Conservation (phyloP, 2,888 invertebrate genomes). For the Leucoma salicis region DNA sequence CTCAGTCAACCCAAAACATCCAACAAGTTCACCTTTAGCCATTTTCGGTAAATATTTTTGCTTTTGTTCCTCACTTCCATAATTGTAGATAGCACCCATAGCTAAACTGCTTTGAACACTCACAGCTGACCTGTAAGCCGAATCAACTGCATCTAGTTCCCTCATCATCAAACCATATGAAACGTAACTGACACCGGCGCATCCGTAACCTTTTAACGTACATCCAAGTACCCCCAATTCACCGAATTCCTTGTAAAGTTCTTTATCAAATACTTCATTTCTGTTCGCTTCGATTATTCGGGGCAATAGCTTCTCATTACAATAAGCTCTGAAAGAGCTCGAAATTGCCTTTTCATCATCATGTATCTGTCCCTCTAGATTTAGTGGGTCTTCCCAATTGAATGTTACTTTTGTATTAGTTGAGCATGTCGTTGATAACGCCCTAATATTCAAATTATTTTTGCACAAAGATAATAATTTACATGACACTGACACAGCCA, state of each 20-base stretch:
- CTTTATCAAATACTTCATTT: slow-evolving; percentile 93
- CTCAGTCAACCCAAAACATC: slow-evolving; percentile 98
- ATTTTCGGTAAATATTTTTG: slow-evolving; percentile 92
- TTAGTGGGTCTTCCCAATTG: slow-evolving; percentile 95
- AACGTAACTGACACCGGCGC: slow-evolving; percentile 95
- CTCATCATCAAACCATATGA: slow-evolving; percentile 96
- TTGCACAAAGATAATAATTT: slow-evolving; percentile 49
- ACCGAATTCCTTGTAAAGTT: slow-evolving; percentile 96
- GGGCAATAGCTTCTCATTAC: slow-evolving; percentile 94
- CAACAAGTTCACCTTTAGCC: slow-evolving; percentile 92
- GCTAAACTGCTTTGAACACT: slow-evolving; percentile 99
- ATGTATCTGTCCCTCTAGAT: slow-evolving; percentile 92
- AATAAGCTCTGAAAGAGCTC: slow-evolving; percentile 93
- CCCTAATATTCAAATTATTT: slow-evolving; percentile 50
- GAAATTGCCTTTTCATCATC: slow-evolving; percentile 96
- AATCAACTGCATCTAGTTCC: slow-evolving; percentile 96
- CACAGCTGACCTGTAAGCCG: slow-evolving; percentile 96
- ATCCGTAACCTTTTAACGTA: slow-evolving; percentile 95
- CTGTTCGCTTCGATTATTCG: slow-evolving; percentile 94
- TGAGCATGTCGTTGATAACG: slow-evolving; percentile 60
- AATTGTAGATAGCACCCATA: slow-evolving; percentile 96
- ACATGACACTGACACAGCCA: slow-evolving; percentile 56
- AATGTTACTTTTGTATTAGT: slow-evolving; percentile 80
- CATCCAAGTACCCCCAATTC: slow-evolving; percentile 95
- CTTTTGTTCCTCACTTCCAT: slow-evolving; percentile 94